A percentile compares a stretch with the other conserved stretches of the same genome.
Conservation (phyloP, 2,797 vertebrate genomes). For the Sebastes variabilis region DNA sequence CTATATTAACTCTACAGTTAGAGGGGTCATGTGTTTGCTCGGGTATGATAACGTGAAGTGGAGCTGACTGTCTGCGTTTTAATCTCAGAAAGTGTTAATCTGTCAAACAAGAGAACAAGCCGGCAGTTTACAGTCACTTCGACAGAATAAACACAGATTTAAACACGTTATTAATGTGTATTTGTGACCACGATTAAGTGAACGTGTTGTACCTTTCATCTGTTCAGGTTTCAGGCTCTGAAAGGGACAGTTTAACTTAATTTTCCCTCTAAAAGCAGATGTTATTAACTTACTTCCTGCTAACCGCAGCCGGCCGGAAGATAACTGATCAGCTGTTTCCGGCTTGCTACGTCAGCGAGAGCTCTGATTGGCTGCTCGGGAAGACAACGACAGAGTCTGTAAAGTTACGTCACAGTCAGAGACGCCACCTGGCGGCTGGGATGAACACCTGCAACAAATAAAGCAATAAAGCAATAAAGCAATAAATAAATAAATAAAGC, state of each 20-base stretch:
- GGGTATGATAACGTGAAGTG: too few species aligned
- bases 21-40: accelerated
- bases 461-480: neutral
- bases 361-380: conserved; percentile 15
- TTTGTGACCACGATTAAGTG: neutral
- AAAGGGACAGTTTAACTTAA: neutral
- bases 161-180: neutral
- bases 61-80: too few species aligned
- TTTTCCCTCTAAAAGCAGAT: neutral
- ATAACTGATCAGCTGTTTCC: conserved; percentile 1
- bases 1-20: neutral
- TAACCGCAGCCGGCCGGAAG: neutral
- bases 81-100: neutral
- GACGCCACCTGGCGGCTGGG: neutral
- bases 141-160: neutral
- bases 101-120: too few species aligned
- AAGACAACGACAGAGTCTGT: neutral
- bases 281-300: neutral
- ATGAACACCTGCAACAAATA: neutral
- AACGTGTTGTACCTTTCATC: neutral
- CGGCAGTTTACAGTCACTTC: neutral
- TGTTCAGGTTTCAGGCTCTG: neutral
- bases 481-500: too few species aligned
- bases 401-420: neutral
- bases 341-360: neutral